Evolutionary conservation across 2,888 invertebrate species (phyloP).

Genomic region (Tuberolachnus salignus): DNA sequence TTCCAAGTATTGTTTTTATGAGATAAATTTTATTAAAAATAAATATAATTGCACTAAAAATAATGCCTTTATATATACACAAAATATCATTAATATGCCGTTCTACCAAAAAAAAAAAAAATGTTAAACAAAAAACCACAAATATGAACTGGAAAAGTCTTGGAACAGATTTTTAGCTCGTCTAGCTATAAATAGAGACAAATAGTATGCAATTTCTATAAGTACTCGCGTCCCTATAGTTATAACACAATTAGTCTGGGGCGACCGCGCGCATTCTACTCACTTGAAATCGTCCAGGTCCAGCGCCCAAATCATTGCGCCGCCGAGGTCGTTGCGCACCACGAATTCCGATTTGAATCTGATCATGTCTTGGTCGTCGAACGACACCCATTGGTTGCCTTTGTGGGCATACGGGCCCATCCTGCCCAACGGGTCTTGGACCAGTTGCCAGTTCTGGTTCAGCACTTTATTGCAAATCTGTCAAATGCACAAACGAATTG

Average conservation of each 20-base stretch:
- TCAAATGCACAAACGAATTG: constrained; percentile 56
- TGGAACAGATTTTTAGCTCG: too few species aligned
- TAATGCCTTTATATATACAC: too few species aligned
- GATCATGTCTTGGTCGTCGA: constrained; percentile 85
- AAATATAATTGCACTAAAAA: too few species aligned
- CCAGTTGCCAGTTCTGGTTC: constrained; percentile 77
- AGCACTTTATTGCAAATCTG: constrained; percentile 82
- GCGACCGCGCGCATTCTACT: constrained; percentile 58
- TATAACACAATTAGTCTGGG: background rate
- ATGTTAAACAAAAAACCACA: too few species aligned
- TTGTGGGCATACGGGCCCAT: constrained; percentile 87
- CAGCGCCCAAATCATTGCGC: constrained; percentile 88
- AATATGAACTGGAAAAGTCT: too few species aligned
- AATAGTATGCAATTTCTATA: too few species aligned
- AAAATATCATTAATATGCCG: too few species aligned
- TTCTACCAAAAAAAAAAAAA: too few species aligned
- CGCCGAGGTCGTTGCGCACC: constrained; percentile 78
- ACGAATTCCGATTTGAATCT: constrained; percentile 83
- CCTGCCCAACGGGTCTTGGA: constrained; percentile 77
- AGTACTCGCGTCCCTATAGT: background rate
- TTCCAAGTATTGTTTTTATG: too few species aligned
- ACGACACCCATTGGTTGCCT: constrained; percentile 91
- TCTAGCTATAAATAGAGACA: too few species aligned
- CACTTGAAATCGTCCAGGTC: constrained; percentile 82
- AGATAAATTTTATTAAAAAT: too few species aligned